Evolutionary conservation across 2,888 invertebrate genomes (phyloP), one percentile per base, ranked within the genome.

Genomic region (Cheilosia scutellata): DNA sequence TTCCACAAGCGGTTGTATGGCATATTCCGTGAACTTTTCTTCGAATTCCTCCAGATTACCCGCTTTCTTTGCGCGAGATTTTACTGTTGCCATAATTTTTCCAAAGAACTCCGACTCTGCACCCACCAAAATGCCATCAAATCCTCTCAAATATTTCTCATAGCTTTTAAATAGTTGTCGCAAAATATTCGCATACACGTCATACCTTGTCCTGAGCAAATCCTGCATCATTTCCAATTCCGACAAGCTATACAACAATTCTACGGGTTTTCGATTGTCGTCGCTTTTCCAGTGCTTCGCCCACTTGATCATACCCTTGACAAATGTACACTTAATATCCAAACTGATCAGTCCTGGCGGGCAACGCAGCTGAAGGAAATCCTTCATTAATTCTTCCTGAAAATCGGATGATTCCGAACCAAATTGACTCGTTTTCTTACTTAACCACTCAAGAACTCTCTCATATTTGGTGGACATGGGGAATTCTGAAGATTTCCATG

Each of bases 401-500:
- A 90, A 78, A 72, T 88, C 63, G 57, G 78, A 62, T 49, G 87
- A 5, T 4, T 2, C 71, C 11, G 20, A 60, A 40, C 49, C 78
- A 1, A 40, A 27, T 58, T n/a, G 87, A 5, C 27, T 62, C 25
- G 44, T 40, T 42, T 89, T 86, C 5, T 88, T 75, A 3, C 83
- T 74, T 7, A 92, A 87, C 92, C 92, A 92, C 20, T 89, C 76
- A 2, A 91, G 80, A 5, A 92, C 87, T 5, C 90, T 87, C 80
- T 92, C 91, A 65, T 92, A 91, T 88, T 92, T 92, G 42, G 87
- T 89, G 9, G 89, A 68, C 40, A 91, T 87, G 0, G 88, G 87
- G 40, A 92, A 91, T 62, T 92, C 92, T 0, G 90, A 87, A 0
- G 92, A 91, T 78, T 91, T 91, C 91, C 92, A 92, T 7, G 91